Evolutionary conservation across 1,140 invertebrate species (phyloP).

Genomic region (Drosophila subpulchrella): DNA sequence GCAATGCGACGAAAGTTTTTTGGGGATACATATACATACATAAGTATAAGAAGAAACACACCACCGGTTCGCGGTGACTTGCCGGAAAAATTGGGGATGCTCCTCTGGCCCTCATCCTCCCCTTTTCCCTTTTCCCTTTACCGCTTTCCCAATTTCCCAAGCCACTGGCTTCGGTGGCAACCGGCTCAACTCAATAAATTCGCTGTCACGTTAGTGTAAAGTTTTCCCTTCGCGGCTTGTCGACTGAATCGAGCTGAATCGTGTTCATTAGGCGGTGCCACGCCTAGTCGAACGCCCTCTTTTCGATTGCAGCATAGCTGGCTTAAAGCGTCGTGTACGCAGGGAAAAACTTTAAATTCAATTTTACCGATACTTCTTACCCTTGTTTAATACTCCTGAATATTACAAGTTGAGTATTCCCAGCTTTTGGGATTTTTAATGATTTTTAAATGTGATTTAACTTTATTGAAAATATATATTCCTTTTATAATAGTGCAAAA

Average conservation of each 20-base stretch:
- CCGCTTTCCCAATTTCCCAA: constrained; percentile 34
- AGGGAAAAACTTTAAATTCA: not conserved
- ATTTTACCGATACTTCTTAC: not conserved
- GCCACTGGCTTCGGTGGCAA: constrained; percentile 9
- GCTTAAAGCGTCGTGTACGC: not conserved
- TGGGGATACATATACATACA: not conserved
- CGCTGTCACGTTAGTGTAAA: constrained; percentile 51
- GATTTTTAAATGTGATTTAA: too few relatives aligned
- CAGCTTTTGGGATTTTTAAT: too few relatives aligned
- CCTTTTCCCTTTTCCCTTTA: constrained; percentile 9
- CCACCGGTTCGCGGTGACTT: constrained; percentile 50
- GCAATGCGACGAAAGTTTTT: constrained; percentile 50
- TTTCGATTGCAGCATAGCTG: not conserved
- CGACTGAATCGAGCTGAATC: constrained; percentile 17
- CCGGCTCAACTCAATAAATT: constrained; percentile 48
- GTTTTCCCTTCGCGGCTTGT: constrained; percentile 31
- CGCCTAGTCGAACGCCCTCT: constrained; percentile 20
- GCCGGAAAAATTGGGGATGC: constrained; percentile 42
- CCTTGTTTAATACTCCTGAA: not conserved
- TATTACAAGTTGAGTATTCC: too few relatives aligned
- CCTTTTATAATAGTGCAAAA: too few relatives aligned
- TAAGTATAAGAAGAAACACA: constrained; percentile 25
- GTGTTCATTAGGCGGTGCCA: constrained; percentile 45
- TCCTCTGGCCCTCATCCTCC: constrained; percentile 21
- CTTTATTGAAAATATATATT: too few relatives aligned